These are phyloP conservation scores for Tigriopus californicus DNA, from an alignment of 2,888 invertebrate species.

Conservation along the genomic window DNA sequence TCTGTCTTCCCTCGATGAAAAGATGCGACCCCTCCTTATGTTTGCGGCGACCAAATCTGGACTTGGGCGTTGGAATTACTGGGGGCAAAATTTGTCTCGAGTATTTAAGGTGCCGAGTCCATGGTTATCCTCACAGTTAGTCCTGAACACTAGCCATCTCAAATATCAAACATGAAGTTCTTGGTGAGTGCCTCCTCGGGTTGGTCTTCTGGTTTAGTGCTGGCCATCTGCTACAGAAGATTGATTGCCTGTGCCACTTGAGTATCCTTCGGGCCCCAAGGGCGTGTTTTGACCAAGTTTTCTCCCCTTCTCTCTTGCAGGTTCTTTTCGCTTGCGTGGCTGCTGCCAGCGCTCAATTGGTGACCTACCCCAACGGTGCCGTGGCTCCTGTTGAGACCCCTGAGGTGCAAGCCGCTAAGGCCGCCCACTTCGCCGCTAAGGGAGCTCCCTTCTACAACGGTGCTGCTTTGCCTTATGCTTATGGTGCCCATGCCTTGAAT, in stretches of 20 bases:
- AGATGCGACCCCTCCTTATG: too few relatives aligned
- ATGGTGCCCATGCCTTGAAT: not conserved
- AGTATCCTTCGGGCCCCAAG: too few relatives aligned
- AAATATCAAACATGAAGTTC: slow-evolving; percentile 11
- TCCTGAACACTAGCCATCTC: slow-evolving; percentile 12
- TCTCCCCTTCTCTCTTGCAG: not conserved
- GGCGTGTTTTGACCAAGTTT: not conserved
- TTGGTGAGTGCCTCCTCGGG: slow-evolving; percentile 1
- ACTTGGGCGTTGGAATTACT: too few relatives aligned
- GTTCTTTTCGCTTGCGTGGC: slow-evolving; percentile 3
- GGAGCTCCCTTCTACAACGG: slow-evolving; percentile 1
- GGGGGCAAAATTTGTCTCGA: too few relatives aligned
- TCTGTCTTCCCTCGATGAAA: too few relatives aligned
- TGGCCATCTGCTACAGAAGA: not conserved
- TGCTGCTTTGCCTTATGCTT: slow-evolving; percentile 2
- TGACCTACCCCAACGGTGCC: slow-evolving; percentile 14
- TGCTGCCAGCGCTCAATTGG: not conserved
- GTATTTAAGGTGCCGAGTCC: too few relatives aligned
- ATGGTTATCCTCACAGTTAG: not conserved
- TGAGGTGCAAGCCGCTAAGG: slow-evolving; percentile 15
- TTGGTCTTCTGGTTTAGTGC: not conserved
- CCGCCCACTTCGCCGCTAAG: slow-evolving; percentile 12
- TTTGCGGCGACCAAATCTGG: too few relatives aligned
- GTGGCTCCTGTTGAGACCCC: slow-evolving; percentile 12
- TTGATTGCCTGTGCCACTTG: not conserved